Evolutionary conservation across 2,113 vertebrate species (phyloP).

Genomic region (Morone saxatilis): DNA sequence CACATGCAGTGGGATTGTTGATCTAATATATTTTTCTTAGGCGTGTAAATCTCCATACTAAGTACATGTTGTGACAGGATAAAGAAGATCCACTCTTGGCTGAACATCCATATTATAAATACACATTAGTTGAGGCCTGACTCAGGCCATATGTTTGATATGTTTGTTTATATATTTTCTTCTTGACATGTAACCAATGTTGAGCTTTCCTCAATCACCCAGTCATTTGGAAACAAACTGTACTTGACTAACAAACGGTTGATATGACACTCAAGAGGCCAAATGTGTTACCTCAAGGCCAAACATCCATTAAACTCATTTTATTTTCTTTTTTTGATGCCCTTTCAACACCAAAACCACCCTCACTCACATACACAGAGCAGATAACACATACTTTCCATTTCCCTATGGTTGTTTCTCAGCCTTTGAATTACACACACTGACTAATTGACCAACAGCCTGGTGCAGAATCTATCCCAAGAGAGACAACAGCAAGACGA

Average conservation of each 20-base stretch:
- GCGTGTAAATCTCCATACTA: too few relatives aligned
- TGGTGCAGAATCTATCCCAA: conserved; percentile 74
- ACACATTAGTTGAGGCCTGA: too few relatives aligned
- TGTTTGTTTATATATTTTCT: neutral
- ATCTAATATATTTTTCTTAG: too few relatives aligned
- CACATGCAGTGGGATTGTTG: too few relatives aligned
- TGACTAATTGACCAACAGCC: conserved; percentile 79
- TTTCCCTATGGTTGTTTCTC: conserved; percentile 69
- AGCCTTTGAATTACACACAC: conserved; percentile 78
- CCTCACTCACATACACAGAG: conserved; percentile 13
- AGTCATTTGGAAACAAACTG: neutral
- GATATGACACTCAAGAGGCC: conserved; percentile 1
- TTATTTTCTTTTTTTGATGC: conserved; percentile 17
- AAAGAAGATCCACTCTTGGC: too few relatives aligned
- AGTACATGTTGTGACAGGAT: too few relatives aligned
- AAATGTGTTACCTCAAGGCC: conserved; percentile 14
- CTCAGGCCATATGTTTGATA: too few relatives aligned
- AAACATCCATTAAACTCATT: conserved; percentile 24
- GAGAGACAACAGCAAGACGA: conserved; percentile 65
- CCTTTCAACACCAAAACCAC: conserved; percentile 7
- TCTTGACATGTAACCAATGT: neutral
- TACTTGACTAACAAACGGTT: neutral
- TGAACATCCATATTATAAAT: too few relatives aligned
- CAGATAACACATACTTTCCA: conserved; percentile 49
- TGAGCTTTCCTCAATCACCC: neutral